Conservation (phyloP, 2,797 vertebrate species). For the Tiaroga cobitis region DNA sequence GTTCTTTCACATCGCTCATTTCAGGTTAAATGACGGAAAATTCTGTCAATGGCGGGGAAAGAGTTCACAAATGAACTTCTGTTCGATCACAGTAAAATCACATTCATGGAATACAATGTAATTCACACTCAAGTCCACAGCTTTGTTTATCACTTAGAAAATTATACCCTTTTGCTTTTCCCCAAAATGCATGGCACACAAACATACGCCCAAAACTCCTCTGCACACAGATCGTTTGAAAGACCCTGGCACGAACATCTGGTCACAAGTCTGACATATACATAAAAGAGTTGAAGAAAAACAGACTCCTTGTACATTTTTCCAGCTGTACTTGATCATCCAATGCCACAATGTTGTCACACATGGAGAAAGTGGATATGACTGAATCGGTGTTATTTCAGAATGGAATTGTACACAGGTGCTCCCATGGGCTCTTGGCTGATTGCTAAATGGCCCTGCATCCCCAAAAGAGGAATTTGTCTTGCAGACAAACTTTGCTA, state of each 20-base stretch:
- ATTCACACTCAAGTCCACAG: neutral
- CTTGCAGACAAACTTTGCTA: slow-evolving; percentile 45
- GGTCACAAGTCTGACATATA: slow-evolving; percentile 49
- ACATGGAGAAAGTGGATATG: slow-evolving; percentile 51
- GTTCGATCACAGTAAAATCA: no score
- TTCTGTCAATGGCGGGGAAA: no score
- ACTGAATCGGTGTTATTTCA: slow-evolving; percentile 46
- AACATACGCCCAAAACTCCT: slow-evolving; percentile 15
- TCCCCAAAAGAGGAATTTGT: slow-evolving; percentile 45
- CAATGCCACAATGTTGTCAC: slow-evolving; percentile 55
- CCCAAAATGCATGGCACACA: neutral
- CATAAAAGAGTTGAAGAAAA: slow-evolving; percentile 50
- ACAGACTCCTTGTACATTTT: slow-evolving; percentile 42
- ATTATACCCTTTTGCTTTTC: neutral
- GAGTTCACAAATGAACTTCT: no score
- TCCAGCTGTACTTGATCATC: slow-evolving; percentile 60
- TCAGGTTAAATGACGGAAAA: neutral
- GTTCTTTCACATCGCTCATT: neutral
- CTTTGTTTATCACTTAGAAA: slow-evolving; percentile 18
- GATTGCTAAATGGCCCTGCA: slow-evolving; percentile 41
- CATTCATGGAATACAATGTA: neutral
- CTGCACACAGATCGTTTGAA: slow-evolving; percentile 10
- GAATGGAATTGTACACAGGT: slow-evolving; percentile 57
- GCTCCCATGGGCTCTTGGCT: slow-evolving; percentile 41
- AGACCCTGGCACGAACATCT: slow-evolving; percentile 56